Base-by-base conservation (phyloP, 2,113 vertebrate genomes). In the Astatoreochromis straeleni region DNA sequence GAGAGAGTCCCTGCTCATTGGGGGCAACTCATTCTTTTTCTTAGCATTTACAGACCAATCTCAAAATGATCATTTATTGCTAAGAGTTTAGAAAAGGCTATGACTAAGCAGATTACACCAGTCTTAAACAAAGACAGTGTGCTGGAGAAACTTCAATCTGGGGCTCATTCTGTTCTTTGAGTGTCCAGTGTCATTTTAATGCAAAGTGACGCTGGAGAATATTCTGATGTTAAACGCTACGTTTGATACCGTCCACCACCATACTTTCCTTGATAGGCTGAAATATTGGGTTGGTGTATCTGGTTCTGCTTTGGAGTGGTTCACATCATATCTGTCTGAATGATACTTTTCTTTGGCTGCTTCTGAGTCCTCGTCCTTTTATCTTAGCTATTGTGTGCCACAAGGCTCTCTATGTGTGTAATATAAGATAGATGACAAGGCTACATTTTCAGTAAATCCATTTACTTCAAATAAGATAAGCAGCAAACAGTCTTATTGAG, bases 21-120 rank as follows among this genome's bases (percentile, higher is more conserved):
- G 2, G 35, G 35, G 3, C 5, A 42, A 40, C n/a, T 24, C 1
- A 0, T 42, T 70, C 35, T 42, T 0, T 58, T 31, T 58, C 26
- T 58, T 58, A 58, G 8, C 2, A 58, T 58, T 58, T 58, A 58
- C 57, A 17, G 14, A 58, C 57, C 14, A 3, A 31, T 31, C 14
- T 60, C 58, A 33, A 4, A 33, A 63, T 63, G 1, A 63, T 2
- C 58, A 63, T 1, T 63, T 11, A 33, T 21, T 21, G 21, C 29
- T 63, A 63, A 35, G 29, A 33, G 29, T 63, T 19, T 0, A 19
- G 58, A 63, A 2, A 63, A 63, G 29, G 29, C 58, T 60, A 33
- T 33, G 29, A 33, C 58, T 11, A 19, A 60, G 16, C 58, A 60
- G 58, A 10, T 60, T 60, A 19, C 16, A 10, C 29, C 58, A 63